phyloP scores from a whole-genome alignment of 2,797 vertebrate species.

The Catamblyrhynchus diadema region DNA sequence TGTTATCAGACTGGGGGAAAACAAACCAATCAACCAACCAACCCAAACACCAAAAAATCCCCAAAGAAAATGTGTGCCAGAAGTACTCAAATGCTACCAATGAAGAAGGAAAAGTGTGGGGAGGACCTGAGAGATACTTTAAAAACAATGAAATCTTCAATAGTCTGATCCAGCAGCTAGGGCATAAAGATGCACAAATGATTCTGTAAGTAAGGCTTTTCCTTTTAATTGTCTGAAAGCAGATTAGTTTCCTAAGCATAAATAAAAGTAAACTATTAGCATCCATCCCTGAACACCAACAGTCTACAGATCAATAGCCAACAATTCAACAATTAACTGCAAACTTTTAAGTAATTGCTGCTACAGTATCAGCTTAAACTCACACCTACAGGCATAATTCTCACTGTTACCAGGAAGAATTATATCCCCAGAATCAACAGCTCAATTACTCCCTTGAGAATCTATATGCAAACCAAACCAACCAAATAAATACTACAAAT shows the following conservation, averaged over 20 bases:
- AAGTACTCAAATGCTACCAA: neutral
- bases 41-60: neutral
- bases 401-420: neutral
- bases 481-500: neutral
- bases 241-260: neutral
- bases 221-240: neutral
- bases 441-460: neutral
- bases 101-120: neutral
- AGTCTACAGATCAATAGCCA: neutral
- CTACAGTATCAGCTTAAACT: neutral
- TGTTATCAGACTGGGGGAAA: neutral
- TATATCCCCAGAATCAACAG: neutral
- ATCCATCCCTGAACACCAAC: neutral
- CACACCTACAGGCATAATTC: neutral
- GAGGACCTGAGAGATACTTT: neutral
- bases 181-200: neutral
- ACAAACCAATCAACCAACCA: neutral
- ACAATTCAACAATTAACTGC: neutral
- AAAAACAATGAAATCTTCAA: neutral
- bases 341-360: neutral
- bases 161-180: neutral
- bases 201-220: neutral
- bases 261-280: neutral
- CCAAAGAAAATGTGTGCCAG: neutral
- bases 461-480: neutral